These are phyloP conservation scores for Microtus pennsylvanicus DNA, from an alignment of 2,113 vertebrate genomes.

Conservation along the genomic window DNA sequence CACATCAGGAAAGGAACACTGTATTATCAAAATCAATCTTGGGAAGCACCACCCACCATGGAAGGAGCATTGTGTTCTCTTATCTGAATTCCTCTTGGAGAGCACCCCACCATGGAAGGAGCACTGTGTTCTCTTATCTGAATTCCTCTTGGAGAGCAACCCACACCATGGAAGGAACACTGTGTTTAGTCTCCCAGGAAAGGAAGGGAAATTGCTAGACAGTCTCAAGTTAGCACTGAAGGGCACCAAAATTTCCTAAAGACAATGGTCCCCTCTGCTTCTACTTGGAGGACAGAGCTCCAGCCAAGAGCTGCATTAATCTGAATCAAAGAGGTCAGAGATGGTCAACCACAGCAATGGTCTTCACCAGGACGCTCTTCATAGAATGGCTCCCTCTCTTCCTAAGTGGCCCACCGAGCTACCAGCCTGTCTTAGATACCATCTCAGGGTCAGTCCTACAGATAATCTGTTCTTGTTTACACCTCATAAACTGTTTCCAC, in stretches of 20 bases:
- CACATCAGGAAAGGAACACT: background rate
- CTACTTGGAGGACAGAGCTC: background rate
- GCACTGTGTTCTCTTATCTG: background rate
- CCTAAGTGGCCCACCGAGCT: background rate
- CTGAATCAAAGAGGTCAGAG: background rate
- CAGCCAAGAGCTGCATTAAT: background rate
- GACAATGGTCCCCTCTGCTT: background rate
- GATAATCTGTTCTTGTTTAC: background rate
- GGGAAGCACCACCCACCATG: background rate
- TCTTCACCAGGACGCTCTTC: background rate
- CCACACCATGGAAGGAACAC: background rate
- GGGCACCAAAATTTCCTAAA: background rate
- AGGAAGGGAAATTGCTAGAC: background rate
- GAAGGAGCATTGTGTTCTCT: background rate
- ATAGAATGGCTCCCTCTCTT: background rate
- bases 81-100: no score
- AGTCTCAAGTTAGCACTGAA: background rate
- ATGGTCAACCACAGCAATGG: background rate
- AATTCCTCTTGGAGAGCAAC: no score
- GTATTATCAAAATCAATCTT: background rate
- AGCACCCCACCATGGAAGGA: background rate
- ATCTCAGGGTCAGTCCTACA: background rate
- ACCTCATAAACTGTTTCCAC: slow-evolving; percentile 27
- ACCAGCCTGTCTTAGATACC: background rate
- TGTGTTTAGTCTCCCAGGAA: background rate